These are phyloP conservation scores for Narcine bancroftii DNA, from an alignment of 2,113 vertebrate genomes.

Conservation along the genomic window DNA sequence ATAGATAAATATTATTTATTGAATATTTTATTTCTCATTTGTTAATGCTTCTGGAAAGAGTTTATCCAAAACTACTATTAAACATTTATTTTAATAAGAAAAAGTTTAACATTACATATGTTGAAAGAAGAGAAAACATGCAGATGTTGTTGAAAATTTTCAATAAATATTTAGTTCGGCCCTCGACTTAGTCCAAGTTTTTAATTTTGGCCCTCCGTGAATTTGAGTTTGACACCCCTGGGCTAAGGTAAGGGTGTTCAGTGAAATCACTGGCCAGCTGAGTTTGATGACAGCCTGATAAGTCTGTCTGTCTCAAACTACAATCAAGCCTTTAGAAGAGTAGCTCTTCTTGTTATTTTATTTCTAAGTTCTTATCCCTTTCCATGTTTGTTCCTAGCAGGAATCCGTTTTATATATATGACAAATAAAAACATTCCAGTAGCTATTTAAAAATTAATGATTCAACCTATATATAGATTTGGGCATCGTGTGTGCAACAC, in stretches of 20 bases:
- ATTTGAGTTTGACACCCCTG: no score
- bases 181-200: no score
- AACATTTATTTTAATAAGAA: no score
- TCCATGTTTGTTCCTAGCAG: not conserved
- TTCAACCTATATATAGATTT: not conserved
- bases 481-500: not conserved
- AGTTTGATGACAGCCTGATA: not conserved
- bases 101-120: no score
- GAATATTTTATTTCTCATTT: no score
- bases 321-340: not conserved
- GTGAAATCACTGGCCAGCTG: not conserved
- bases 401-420: not conserved
- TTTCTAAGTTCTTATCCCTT: slow-evolving; percentile 1
- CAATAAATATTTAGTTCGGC: no score
- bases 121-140: no score
- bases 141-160: no score
- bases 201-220: no score
- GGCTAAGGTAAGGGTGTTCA: not conserved
- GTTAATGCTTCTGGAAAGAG: no score
- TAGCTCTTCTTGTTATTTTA: slow-evolving; percentile 5
- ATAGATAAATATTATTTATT: no score
- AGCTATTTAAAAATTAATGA: slow-evolving; percentile 2
- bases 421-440: not conserved
- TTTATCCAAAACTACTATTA: no score
- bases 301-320: not conserved